phyloP scores from a whole-genome alignment of 1,140 invertebrate species.

The Galleria mellonella region DNA sequence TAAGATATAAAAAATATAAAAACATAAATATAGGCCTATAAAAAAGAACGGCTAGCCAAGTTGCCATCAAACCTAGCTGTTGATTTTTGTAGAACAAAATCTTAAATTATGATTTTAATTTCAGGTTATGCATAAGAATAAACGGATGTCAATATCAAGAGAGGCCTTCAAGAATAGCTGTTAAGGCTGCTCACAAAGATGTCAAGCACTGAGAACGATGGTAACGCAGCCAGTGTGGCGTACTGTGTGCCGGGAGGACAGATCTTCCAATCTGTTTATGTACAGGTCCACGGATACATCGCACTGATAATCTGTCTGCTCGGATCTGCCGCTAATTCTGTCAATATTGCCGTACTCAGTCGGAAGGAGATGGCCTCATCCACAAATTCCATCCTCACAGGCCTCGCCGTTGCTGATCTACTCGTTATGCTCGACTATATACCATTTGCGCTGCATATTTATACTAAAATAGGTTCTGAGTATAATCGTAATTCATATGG shows the following conservation, averaged over 20 bases:
- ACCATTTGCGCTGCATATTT: constrained; percentile 88
- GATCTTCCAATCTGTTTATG: constrained; percentile 56
- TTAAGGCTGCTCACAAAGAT: constrained; percentile 8
- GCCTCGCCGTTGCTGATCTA: constrained; percentile 91
- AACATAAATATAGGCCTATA: no score
- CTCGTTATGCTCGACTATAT: constrained; percentile 96
- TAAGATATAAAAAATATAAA: no score
- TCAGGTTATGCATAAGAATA: background rate
- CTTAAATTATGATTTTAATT: background rate
- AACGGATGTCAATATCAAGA: no score
- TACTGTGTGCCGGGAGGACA: constrained; percentile 64
- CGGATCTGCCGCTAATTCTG: constrained; percentile 92
- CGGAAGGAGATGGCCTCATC: constrained; percentile 91
- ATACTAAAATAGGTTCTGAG: constrained; percentile 75
- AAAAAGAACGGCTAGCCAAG: no score
- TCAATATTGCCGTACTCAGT: constrained; percentile 95
- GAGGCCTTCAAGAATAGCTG: no score
- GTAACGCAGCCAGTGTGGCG: constrained; percentile 17
- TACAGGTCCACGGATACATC: constrained; percentile 63
- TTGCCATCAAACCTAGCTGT: no score
- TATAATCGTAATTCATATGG: constrained; percentile 80
- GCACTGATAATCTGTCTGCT: constrained; percentile 87
- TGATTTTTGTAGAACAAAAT: no score
- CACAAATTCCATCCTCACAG: constrained; percentile 89
- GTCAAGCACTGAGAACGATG: constrained; percentile 21